These are phyloP conservation scores for Tetragonisca angustula DNA, from an alignment of 2,888 invertebrate genomes.

Conservation along the genomic window DNA sequence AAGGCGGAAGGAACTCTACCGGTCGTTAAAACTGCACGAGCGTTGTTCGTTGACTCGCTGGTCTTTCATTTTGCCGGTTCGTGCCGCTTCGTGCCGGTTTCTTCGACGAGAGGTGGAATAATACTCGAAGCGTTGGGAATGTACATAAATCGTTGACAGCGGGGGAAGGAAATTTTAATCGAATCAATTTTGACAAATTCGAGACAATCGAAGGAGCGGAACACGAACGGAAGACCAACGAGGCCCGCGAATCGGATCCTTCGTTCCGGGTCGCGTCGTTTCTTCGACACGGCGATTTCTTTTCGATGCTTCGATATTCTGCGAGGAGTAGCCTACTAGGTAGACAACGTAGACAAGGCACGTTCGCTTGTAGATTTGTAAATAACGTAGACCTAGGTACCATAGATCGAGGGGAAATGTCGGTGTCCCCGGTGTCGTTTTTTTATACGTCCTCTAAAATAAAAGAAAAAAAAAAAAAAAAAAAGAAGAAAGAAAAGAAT, in stretches of 20 bases:
- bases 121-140: background rate
- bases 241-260: background rate
- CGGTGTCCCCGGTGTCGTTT: conserved; percentile 48
- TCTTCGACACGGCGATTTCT: conserved; percentile 8
- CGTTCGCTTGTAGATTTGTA: conserved; percentile 75
- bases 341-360: conserved; percentile 57
- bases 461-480: too few relatives aligned
- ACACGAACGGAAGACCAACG: background rate
- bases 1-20: background rate
- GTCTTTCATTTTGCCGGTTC: background rate
- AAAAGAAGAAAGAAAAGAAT: background rate
- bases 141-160: background rate
- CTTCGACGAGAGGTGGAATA: background rate
- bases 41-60: background rate
- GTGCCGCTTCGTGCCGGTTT: background rate
- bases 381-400: conserved; percentile 60
- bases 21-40: conserved; percentile 19
- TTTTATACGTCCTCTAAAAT: conserved; percentile 27
- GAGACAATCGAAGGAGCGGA: background rate
- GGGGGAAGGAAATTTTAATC: background rate
- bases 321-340: conserved; percentile 35
- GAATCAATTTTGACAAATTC: background rate
- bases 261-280: conserved; percentile 2
- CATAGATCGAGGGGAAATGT: conserved; percentile 56
- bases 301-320: conserved; percentile 57